Evolutionary conservation across 1,140 invertebrate genomes (phyloP).

Genomic region (Bombyx mandarina): DNA sequence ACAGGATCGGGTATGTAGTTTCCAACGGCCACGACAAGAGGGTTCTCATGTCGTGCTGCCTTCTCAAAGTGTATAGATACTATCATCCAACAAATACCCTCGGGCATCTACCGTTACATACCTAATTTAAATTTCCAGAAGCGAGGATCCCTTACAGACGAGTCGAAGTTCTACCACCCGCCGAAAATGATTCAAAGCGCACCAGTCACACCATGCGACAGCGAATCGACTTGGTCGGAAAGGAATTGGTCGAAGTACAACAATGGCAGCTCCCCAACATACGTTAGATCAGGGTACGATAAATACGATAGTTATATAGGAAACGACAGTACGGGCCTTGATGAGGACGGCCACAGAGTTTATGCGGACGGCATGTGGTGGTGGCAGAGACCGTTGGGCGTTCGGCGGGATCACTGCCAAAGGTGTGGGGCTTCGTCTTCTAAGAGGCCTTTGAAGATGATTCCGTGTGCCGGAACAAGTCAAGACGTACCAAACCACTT

Average conservation of each 20-base stretch:
- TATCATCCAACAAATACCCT: no score
- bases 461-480: constrained; percentile 31
- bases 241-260: constrained; percentile 12
- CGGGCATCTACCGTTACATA: no score
- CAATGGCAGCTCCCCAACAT: constrained; percentile 2
- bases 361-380: constrained; percentile 41
- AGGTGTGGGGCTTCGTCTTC: constrained; percentile 44
- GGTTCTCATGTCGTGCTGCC: no score
- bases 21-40: no score
- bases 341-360: constrained; percentile 6
- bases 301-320: constrained; percentile 5
- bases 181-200: constrained; percentile 44
- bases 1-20: no score
- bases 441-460: constrained; percentile 44
- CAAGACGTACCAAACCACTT: constrained; percentile 25
- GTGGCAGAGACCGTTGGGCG: constrained; percentile 47
- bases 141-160: constrained; percentile 50
- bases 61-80: no score
- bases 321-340: constrained; percentile 3
- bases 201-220: constrained; percentile 56
- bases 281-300: constrained; percentile 13
- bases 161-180: constrained; percentile 29
- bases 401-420: constrained; percentile 35
- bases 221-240: constrained; percentile 47
- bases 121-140: constrained; percentile 29